Base-by-base conservation (phyloP, 1,140 invertebrate species). In the Apolygus lucorum region DNA sequence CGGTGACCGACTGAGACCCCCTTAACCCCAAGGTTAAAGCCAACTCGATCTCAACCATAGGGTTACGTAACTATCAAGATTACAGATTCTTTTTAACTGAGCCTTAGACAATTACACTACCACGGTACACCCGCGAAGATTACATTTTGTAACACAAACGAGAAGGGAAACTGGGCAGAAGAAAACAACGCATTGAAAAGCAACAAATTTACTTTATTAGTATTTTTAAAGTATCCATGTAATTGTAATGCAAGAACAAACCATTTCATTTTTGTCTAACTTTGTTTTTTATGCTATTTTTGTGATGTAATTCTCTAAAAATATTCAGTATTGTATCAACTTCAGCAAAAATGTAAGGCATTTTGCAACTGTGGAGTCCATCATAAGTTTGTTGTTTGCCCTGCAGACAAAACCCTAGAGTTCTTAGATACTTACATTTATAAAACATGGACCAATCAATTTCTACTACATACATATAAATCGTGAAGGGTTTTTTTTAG, bases 211-310 rank as follows among this genome's bases (percentile, higher is more conserved):
- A 68, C 67, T 71, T 68, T 68, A 71, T 71, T 71, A 71, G 70
- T 71, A 71, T 42, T 70, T 70, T 70, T 67, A 71, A 71, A 71
- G 70, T 71, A 71, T 71, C 70, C 70, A 71, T 71, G 70, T 71
- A 71, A 70, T 65, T 70, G 64, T 70, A 67, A 70, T 70, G 69
- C 69, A 70, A 70, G 69, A 67, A 67, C 69, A 70, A 70, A 71
- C 67, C 70, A 42, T 71, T 71, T 66, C 59, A 63, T 71, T 22
- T 59, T 71, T 67, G n/a, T 62, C 42, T 65, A 1, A 49, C 28
- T 59, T 70, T 28, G 62, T 42, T 28, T 70, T n/a, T n/a, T 64
- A 62, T 63, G 52, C 69, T 70, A 67, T 70, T 59, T 62, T 63
- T 70, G 69, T 70, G 69, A 70, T 70, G 69, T 70, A 65, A 52